Percentiles rank a stretch among this genome's conserved stretches.
Evolutionary conservation across 2,113 vertebrate genomes (phyloP).

Genomic region (Emydocephalus ijimae): DNA sequence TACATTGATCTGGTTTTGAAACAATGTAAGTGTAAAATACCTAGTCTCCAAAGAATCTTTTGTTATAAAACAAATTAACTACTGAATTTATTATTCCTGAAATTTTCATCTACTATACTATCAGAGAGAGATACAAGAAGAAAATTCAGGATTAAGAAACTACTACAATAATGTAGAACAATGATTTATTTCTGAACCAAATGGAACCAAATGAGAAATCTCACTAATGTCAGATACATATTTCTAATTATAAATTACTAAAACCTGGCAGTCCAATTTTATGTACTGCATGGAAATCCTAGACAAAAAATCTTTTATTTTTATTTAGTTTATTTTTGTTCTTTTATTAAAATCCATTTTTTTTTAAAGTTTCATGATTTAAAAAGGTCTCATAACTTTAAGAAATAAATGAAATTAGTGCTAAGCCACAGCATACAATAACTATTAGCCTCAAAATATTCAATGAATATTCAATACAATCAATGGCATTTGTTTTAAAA

Average conservation of each 20-base stretch:
- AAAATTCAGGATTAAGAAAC: not conserved
- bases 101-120: not conserved
- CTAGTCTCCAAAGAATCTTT: not conserved
- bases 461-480: not conserved
- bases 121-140: not conserved
- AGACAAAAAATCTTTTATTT: not conserved
- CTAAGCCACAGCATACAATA: not conserved
- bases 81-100: not conserved
- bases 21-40: not conserved
- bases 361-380: not conserved
- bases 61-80: not conserved
- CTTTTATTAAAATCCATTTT: not conserved
- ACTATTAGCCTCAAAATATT: not conserved
- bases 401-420: not conserved
- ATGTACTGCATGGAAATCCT: not conserved
- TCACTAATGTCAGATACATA: not conserved
- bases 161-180: not conserved
- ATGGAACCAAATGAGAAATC: not conserved
- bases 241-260: not conserved
- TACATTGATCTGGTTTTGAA: not conserved
- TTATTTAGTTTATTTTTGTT: too few relatives aligned
- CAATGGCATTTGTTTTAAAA: not conserved
- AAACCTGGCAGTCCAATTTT: not conserved
- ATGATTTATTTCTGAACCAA: not conserved
- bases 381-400: not conserved